Percentiles rank a stretch among this genome's conserved stretches.
These are phyloP conservation scores for Ploceus nigricollis DNA, from an alignment of 2,113 vertebrate genomes.

Conservation along the genomic window DNA sequence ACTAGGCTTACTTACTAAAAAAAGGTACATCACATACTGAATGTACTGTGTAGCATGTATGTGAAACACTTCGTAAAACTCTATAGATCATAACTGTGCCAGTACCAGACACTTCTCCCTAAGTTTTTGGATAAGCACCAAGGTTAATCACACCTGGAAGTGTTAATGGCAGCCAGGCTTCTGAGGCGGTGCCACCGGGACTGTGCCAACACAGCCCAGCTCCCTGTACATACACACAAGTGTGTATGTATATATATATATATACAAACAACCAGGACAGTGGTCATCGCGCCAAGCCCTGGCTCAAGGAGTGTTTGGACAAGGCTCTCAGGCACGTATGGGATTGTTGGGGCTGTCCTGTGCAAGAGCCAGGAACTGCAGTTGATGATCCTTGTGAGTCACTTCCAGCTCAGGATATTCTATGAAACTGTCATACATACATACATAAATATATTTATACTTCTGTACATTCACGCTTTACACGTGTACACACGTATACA, in stretches of 20 bases:
- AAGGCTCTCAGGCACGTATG: neutral
- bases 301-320: neutral
- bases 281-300: neutral
- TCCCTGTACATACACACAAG: neutral
- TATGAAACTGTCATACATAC: accelerated
- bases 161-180: accelerated
- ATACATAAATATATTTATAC: accelerated
- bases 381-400: neutral
- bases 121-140: accelerated
- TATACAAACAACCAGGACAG: neutral
- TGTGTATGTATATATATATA: neutral
- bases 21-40: accelerated
- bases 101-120: accelerated
- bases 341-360: neutral
- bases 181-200: accelerated
- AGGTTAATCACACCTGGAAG: accelerated
- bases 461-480: too few species aligned
- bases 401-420: neutral
- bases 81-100: accelerated
- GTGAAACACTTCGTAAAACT: neutral
- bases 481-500: accelerated
- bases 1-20: neutral
- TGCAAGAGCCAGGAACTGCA: neutral
- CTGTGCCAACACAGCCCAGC: neutral
- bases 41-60: accelerated